Evolutionary conservation across 2,113 vertebrate genomes (phyloP), one percentile per base, ranked within the genome.

Genomic region (Phalacrocorax carbo): DNA sequence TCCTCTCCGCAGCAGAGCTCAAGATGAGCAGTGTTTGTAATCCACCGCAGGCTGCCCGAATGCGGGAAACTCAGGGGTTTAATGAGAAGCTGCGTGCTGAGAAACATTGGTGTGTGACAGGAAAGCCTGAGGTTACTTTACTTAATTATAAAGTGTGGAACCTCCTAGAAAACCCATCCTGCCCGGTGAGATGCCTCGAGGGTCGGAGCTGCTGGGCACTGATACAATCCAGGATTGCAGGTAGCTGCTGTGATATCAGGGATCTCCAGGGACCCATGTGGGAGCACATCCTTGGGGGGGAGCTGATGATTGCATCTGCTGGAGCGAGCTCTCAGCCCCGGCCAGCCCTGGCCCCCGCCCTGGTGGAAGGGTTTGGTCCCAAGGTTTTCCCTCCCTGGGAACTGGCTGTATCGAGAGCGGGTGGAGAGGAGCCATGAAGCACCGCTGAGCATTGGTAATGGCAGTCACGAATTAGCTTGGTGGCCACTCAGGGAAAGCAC

Each of bases 271-370:
- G 38, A 34, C 11, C n/a, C 9, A 0, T 3, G 16, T 26, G 76
- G 76, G 17, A 79, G 13, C 62, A 20, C 26, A 46, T 29, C 27
- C 62, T 1, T 30, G 55, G 57, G 40, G 40, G 12, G 55, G 10
- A 78, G 4, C 34, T n/a, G 49, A 10, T 7, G 18, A 2, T 7
- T 32, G 38, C 1, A 3, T n/a, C 44, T 65, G 64, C 29, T 58
- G 65, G 21, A 55, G 55, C 0, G 4, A 55, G 44, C 6, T 6
- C 49, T 9, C 2, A 0, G 23, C 54, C 18, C 27, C 0, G 0
- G 15, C 11, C 48, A 84, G 8, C 11, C 30, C 48, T 22, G 44
- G 4, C 3, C 13, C 7, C 52, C 72, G 32, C 38, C 23, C 13
- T 19, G 32, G 0, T 34, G 29, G n/a, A 51, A 46, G 8, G 18